Evolutionary conservation across 2,888 invertebrate species (phyloP).

Genomic region (Nephrotoma guestfalica): DNA sequence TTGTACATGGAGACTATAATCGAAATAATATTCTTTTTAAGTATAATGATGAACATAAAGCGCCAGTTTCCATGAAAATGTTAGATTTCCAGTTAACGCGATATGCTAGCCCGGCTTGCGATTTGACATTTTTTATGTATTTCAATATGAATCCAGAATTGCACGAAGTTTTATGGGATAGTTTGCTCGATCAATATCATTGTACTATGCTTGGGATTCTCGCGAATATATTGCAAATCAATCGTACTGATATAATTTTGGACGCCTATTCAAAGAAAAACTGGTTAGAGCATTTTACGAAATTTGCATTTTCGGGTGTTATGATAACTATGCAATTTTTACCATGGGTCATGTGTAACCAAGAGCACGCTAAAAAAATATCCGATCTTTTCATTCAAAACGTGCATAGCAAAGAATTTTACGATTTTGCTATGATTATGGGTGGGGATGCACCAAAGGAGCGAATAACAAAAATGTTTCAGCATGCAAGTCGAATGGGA

Average conservation of each 20-base stretch:
- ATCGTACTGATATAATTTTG: constrained; percentile 9
- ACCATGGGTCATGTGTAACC: constrained; percentile 24
- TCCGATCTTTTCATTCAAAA: constrained; percentile 23
- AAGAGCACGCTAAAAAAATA: constrained; percentile 20
- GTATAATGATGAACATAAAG: constrained; percentile 12
- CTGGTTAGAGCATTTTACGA: constrained; percentile 24
- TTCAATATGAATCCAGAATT: constrained; percentile 20
- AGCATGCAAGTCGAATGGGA: constrained; percentile 25
- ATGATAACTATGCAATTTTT: constrained; percentile 26
- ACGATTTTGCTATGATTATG: constrained; percentile 19
- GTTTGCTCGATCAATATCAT: constrained; percentile 22
- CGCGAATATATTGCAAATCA: constrained; percentile 18
- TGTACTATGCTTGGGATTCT: constrained; percentile 18
- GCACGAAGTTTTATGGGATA: constrained; percentile 18
- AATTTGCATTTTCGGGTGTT: constrained; percentile 27
- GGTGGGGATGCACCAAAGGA: constrained; percentile 24
- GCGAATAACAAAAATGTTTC: constrained; percentile 18
- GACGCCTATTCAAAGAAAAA: constrained; percentile 16
- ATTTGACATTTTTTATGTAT: constrained; percentile 27
- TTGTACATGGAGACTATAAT: constrained; percentile 30
- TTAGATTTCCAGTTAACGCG: constrained; percentile 30
- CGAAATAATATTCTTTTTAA: constrained; percentile 30
- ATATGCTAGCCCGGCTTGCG: constrained; percentile 23
- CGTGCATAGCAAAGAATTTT: constrained; percentile 22
- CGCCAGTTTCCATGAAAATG: constrained; percentile 13